Evolutionary conservation across 2,888 invertebrate species (phyloP), one percentile per base, ranked within the genome.

Genomic region (Conomelus anceps): DNA sequence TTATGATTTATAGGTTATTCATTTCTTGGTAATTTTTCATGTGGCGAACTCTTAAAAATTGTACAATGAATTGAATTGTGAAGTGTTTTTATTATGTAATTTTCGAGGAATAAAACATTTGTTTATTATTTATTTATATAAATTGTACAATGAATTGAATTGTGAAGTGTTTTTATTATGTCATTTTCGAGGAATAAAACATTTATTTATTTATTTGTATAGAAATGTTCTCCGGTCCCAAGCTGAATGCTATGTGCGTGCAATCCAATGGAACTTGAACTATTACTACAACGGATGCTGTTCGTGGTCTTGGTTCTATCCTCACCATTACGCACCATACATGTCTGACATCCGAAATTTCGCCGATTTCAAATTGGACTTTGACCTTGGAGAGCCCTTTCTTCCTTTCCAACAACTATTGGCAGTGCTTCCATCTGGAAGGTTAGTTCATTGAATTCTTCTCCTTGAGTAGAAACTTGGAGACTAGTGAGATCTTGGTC

Each of bases 251-350:
- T 99, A 99, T 93, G 96, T 99, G 13, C 94, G 96, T 84, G 99
- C 98, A 0, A 96, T 99, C 88, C 99, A 99, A 92, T 99, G 99
- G 99, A 98, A 98, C 92, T 94, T 99, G 22, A 95, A 97, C 92
- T 99, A 99, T 93, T 99, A 99, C 93, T 99, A 98, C 93, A 96
- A 98, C 92, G 99, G 99, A 7, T 98, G 98, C 86, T 97, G 97
- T 88, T 99, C 98, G 0, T 99, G 99, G 99, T 97, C 98, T 29
- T 99, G 99, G 99, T 99, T 95, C 94, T 99, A 99, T 93, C 98
- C 99, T 0, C 97, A 98, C 92, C 99, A 99, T 93, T 99, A 99
- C 93, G 97, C 99, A 0, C 99, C 99, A 0, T 99, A 97, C 93
- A 97, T 99, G 91, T 99, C 99, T 3, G 99, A 99, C 93, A 95